phyloP scores from a whole-genome alignment of 2,113 vertebrate genomes.

The Redunca redunca region DNA sequence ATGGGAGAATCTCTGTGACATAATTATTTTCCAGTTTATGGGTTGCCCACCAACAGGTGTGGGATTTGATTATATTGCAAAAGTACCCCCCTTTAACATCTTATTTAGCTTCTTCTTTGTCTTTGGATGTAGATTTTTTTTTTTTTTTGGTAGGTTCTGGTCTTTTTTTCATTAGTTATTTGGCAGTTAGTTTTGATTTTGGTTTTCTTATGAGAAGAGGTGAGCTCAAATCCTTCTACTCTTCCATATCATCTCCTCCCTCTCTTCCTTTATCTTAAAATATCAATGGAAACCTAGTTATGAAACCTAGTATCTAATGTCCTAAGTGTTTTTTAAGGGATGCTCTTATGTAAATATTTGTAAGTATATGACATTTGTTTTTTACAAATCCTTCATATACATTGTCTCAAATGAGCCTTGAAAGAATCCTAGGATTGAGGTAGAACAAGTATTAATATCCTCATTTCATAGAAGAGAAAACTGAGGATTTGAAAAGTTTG shows the following conservation, averaged over 20 bases:
- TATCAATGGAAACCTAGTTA: background rate
- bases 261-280: background rate
- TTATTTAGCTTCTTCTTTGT: background rate
- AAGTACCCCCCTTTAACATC: background rate
- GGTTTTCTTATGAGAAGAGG: background rate
- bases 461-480: background rate
- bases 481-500: background rate
- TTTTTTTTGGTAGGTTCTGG: background rate
- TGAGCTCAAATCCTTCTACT: background rate
- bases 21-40: background rate
- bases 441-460: background rate
- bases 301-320: background rate
- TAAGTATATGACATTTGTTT: background rate
- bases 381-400: background rate
- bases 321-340: background rate
- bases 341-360: background rate
- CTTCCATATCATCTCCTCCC: background rate
- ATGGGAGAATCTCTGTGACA: background rate
- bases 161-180: background rate
- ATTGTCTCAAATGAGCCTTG: background rate
- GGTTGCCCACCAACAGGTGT: background rate
- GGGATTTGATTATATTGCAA: background rate
- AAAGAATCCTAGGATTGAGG: background rate
- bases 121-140: background rate
- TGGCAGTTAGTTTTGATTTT: background rate